Evolutionary conservation across 1,140 invertebrate species (phyloP), one percentile per base, ranked within the genome.

Genomic region (Potamilus streckersoni): DNA sequence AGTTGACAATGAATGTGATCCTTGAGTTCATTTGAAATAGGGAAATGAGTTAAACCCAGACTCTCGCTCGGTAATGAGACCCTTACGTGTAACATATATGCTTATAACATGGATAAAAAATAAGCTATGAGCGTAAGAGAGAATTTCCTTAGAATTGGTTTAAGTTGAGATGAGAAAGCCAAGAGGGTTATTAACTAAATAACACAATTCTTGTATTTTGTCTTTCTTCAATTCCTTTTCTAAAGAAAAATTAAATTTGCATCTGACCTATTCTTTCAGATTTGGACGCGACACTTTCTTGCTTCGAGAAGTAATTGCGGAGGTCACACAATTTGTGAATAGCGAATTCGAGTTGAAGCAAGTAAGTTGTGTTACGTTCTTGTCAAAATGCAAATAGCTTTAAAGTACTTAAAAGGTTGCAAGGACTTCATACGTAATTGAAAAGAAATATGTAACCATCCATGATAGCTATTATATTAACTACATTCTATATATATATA

Each of bases 281-380:
- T 88, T 88, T 76, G 83, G 82, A 19, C 73, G 78, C 59, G 87
- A 88, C 65, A 78, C 81, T 8, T 88, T 86, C 69, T 67, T 87
- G 1, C 68, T 87, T 23, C 63, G 83, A 20, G 85, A 88, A 58
- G 84, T 86, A 15, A 87, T 88, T 14, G 78, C 76, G 6, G 83
- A 84, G 31, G 84, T 86, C 13, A 88, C 87, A 19, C 69, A 80
- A 19, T 85, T 74, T 69, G 81, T 88, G 13, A 88, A 88, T 70
- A 82, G 80, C 0, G 83, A 88, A 57, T 88, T 84, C 65, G 80
- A 86, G 69, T 74, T 84, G 16, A 79, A 81, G 20, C 86, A 88
- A 82, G 87, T 88, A 71, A 71, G 60, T 67, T 67, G 0, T 57
- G 3, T 57, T 49, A 8, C 5, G 13, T 27, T 13, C 38, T 19